These are phyloP conservation scores for Megastigmus dorsalis DNA, from an alignment of 2,888 invertebrate species.

Conservation along the genomic window DNA sequence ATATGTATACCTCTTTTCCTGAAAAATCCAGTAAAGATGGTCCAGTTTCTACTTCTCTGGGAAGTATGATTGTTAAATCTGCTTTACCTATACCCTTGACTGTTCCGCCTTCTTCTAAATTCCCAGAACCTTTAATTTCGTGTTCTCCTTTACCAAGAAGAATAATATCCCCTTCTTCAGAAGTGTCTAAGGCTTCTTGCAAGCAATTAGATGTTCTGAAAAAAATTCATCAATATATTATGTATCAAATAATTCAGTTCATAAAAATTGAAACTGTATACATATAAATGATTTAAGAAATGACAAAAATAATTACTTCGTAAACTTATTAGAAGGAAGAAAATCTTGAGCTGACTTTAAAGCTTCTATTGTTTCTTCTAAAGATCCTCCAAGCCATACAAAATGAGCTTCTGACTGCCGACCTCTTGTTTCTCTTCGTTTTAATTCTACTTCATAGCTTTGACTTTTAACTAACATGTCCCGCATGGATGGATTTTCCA, in stretches of 20 bases:
- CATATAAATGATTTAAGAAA: not conserved
- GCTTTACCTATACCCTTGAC: slow-evolving; percentile 68
- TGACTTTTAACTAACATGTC: slow-evolving; percentile 72
- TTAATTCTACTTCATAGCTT: slow-evolving; percentile 55
- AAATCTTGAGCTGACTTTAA: slow-evolving; percentile 73
- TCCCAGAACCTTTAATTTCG: slow-evolving; percentile 75
- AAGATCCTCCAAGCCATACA: slow-evolving; percentile 73
- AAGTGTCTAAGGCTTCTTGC: slow-evolving; percentile 72
- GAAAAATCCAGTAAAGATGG: slow-evolving; percentile 76
- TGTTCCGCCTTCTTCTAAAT: slow-evolving; percentile 76
- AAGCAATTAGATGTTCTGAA: slow-evolving; percentile 68
- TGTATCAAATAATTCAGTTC: slow-evolving; percentile 6
- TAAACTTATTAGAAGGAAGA: slow-evolving; percentile 68
- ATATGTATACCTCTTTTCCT: slow-evolving; percentile 70
- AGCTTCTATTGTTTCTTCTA: slow-evolving; percentile 75
- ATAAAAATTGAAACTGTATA: not conserved
- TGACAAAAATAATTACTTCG: slow-evolving; percentile 71
- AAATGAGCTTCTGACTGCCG: slow-evolving; percentile 69
- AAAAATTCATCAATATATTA: slow-evolving; percentile 52
- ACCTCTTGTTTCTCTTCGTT: slow-evolving; percentile 60
- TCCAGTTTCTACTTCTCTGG: slow-evolving; percentile 75
- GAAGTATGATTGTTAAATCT: slow-evolving; percentile 70
- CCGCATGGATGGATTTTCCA: slow-evolving; percentile 79
- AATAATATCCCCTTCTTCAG: slow-evolving; percentile 75
- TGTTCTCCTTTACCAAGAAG: slow-evolving; percentile 76